phyloP scores from a whole-genome alignment of 2,113 vertebrate genomes.

The Eolophus roseicapilla region DNA sequence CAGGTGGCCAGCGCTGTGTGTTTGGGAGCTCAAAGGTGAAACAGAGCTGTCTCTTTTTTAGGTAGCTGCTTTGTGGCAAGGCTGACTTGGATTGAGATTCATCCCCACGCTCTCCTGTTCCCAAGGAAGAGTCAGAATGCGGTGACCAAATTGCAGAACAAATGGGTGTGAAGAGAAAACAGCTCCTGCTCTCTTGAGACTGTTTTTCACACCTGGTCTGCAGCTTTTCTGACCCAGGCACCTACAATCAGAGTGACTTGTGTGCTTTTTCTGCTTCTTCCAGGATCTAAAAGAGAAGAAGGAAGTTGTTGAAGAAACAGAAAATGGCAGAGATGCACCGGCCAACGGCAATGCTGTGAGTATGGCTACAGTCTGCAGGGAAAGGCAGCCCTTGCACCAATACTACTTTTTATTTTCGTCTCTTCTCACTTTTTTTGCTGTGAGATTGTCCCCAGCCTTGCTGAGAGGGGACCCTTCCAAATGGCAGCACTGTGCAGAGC shows the following conservation, averaged over 20 bases:
- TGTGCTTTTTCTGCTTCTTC: slow-evolving; percentile 41
- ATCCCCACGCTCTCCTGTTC: background rate
- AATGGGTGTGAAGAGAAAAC: slow-evolving; percentile 1
- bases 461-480: background rate
- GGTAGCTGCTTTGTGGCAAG: slow-evolving; percentile 20
- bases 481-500: background rate
- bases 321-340: slow-evolving; percentile 91
- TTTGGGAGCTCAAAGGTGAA: slow-evolving; percentile 43
- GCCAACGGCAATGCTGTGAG: slow-evolving; percentile 93
- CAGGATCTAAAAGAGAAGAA: slow-evolving; percentile 98
- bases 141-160: slow-evolving; percentile 1
- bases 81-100: slow-evolving; percentile 17
- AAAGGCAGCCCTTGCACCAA: background rate
- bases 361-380: slow-evolving; percentile 1
- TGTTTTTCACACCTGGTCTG: slow-evolving; percentile 14
- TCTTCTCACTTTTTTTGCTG: background rate
- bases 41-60: slow-evolving; percentile 15
- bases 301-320: slow-evolving; percentile 90
- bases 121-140: slow-evolving; percentile 24
- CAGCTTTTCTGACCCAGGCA: slow-evolving; percentile 4
- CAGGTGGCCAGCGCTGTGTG: background rate
- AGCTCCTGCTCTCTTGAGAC: background rate
- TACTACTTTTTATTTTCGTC: background rate
- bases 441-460: background rate
- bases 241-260: slow-evolving; percentile 20